A percentile compares a stretch with the other conserved stretches of the same genome.
Conservation (phyloP, 2,113 vertebrate genomes). For the Sapayoa aenigma region DNA sequence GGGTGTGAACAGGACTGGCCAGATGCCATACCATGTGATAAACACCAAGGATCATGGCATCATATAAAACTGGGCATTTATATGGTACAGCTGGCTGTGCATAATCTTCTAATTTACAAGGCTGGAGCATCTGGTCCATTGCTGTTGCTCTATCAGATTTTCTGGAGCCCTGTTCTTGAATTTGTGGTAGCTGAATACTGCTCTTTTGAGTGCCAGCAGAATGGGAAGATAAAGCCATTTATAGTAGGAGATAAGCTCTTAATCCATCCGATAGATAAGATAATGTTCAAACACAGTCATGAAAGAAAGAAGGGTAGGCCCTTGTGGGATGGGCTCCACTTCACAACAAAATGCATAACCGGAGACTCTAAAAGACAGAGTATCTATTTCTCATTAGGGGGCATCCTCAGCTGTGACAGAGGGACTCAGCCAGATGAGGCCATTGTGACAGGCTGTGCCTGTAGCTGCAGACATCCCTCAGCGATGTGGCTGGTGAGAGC, state of each 20-base stretch:
- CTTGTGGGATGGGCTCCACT: neutral
- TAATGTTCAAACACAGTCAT: neutral
- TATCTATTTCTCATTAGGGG: neutral
- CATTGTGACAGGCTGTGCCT: accelerated
- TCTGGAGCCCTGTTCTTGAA: slow-evolving; percentile 20
- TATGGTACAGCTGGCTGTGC: slow-evolving; percentile 72
- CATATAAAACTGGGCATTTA: slow-evolving; percentile 70
- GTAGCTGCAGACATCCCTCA: neutral
- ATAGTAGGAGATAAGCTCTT: neutral
- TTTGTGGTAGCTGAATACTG: neutral
- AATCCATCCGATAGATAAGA: neutral
- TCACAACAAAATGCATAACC: neutral
- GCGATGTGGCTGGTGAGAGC: accelerated
- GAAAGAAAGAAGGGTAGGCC: neutral
- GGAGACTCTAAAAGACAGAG: neutral
- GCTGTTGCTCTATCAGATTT: slow-evolving; percentile 62
- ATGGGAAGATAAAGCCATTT: neutral
- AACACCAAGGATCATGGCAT: slow-evolving; percentile 66
- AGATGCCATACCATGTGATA: slow-evolving; percentile 76
- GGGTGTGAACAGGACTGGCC: slow-evolving; percentile 55
- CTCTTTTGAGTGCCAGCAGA: neutral
- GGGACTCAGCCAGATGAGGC: neutral
- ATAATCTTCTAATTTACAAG: slow-evolving; percentile 79
- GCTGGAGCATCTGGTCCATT: slow-evolving; percentile 71
- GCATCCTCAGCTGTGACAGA: accelerated